phyloP scores from a whole-genome alignment of 2,113 vertebrate genomes.

The Chloroceryle aenea region DNA sequence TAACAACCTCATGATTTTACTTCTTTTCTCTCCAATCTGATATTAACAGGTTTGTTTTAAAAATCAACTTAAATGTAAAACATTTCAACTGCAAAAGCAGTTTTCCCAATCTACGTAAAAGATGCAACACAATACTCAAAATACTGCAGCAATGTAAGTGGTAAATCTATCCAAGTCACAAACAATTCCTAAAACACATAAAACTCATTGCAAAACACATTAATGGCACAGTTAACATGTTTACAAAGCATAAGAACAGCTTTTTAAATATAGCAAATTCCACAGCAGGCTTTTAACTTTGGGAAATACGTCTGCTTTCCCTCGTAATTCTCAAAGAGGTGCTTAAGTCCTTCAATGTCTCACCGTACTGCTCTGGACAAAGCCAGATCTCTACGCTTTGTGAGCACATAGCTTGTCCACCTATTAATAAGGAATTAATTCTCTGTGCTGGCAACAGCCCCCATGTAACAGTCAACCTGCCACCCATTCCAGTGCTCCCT shows the following conservation, averaged over 20 bases:
- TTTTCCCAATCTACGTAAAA: neutral
- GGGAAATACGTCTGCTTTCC: neutral
- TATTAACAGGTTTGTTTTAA: neutral
- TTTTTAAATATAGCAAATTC: neutral
- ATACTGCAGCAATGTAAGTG: neutral
- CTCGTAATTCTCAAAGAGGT: neutral
- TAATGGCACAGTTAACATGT: neutral
- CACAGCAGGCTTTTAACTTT: neutral
- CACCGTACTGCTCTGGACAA: neutral
- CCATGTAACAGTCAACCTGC: neutral
- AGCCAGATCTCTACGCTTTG: neutral
- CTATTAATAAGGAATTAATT: neutral
- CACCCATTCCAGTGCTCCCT: neutral
- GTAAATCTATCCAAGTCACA: neutral
- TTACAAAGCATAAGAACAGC: neutral
- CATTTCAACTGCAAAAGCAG: neutral
- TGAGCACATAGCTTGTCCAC: accelerated
- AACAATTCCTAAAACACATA: neutral
- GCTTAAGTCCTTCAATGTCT: neutral
- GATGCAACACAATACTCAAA: neutral
- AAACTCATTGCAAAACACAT: neutral
- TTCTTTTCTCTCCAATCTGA: neutral
- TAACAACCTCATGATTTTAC: neutral
- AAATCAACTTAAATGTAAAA: neutral
- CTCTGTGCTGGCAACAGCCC: neutral